phyloP scores from a whole-genome alignment of 2,797 vertebrate species.

The Agapornis canus region DNA sequence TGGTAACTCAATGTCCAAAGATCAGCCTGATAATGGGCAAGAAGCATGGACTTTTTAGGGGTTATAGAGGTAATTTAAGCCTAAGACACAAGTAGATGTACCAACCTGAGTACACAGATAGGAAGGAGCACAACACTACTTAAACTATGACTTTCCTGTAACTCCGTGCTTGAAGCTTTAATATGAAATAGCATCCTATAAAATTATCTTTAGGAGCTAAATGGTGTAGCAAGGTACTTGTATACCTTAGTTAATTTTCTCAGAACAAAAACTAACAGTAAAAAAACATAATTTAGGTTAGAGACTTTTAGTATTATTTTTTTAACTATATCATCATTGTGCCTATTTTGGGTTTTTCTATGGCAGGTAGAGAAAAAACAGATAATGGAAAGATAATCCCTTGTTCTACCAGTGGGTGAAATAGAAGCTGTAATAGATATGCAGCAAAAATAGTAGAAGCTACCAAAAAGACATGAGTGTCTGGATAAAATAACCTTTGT shows the following conservation, averaged over 20 bases:
- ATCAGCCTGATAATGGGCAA: conserved; percentile 15
- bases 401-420: not conserved
- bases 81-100: not conserved
- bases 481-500: not conserved
- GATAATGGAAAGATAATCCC: not conserved
- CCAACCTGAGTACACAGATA: not conserved
- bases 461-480: not conserved
- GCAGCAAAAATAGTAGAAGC: not conserved
- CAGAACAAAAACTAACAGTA: not conserved
- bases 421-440: not conserved
- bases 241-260: not conserved
- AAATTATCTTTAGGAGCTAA: not conserved
- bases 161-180: not conserved
- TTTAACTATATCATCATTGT: not conserved
- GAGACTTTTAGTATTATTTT: not conserved
- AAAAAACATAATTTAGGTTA: not conserved
- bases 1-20: conserved; percentile 6
- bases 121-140: not conserved
- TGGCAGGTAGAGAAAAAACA: not conserved
- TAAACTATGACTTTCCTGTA: conserved; percentile 33
- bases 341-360: not conserved
- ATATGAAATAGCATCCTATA: not conserved
- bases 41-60: conserved; percentile 23
- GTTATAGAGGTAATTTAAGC: conserved; percentile 30
- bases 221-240: not conserved